These are phyloP conservation scores for Pterocles gutturalis DNA, from an alignment of 2,113 vertebrate species.

Conservation along the genomic window DNA sequence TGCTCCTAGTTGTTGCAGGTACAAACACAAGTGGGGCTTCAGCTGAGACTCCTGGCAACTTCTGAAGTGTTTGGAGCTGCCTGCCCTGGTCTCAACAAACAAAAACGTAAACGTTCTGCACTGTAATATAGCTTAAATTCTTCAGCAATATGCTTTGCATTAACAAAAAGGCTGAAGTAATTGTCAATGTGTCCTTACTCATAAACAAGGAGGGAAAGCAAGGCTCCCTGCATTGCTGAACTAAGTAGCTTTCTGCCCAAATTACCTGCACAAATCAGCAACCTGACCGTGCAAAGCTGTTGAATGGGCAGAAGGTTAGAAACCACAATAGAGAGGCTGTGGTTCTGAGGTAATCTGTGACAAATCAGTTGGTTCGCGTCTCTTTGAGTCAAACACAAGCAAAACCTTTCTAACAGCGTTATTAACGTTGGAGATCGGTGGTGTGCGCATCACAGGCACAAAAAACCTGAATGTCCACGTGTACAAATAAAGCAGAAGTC, in stretches of 20 bases:
- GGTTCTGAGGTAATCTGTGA: background rate
- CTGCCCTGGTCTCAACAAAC: background rate
- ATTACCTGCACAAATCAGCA: accelerated
- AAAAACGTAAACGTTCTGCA: accelerated
- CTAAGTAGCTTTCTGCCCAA: background rate
- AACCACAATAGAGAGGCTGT: background rate
- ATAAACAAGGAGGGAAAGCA: background rate
- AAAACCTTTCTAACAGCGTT: background rate
- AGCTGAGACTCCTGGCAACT: background rate
- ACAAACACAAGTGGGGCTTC: background rate
- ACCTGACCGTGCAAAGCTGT: background rate
- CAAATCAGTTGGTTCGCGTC: background rate
- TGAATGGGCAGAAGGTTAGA: background rate
- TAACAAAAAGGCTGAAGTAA: background rate
- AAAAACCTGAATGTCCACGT: accelerated
- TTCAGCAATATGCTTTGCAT: accelerated
- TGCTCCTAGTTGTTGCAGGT: background rate
- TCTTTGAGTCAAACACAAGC: background rate
- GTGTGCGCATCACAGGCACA: background rate
- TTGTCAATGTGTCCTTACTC: background rate
- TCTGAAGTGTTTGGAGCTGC: background rate
- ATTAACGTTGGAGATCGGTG: background rate
- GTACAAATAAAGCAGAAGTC: background rate
- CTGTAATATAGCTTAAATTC: background rate
- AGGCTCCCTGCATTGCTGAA: background rate